A percentile compares a stretch with the other conserved stretches of the same genome.
Evolutionary conservation across 23 tunicate genomes (phyloP).

Genomic region (Ascidia mentula): DNA sequence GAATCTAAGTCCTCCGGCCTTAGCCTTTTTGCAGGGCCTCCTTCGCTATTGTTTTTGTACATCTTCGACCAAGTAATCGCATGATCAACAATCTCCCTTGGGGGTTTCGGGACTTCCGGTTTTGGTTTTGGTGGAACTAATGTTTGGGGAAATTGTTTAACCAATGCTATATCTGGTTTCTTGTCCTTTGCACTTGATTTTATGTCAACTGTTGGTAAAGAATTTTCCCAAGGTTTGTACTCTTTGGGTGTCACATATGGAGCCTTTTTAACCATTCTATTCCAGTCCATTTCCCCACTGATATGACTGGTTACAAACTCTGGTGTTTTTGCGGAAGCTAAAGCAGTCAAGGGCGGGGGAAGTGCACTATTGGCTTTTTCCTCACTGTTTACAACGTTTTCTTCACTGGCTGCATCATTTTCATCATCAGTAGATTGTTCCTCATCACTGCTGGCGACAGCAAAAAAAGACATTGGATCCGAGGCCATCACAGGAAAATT

Average conservation of each 20-base stretch:
- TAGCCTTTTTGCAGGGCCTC: constrained; percentile 35
- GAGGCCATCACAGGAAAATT: not conserved
- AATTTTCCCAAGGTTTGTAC: constrained; percentile 79
- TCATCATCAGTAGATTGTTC: not conserved
- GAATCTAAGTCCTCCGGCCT: constrained; percentile 68
- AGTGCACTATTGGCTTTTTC: not conserved
- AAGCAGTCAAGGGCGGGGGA: constrained; percentile 69
- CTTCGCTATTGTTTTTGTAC: constrained; percentile 57
- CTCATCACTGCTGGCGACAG: not conserved
- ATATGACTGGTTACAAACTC: constrained; percentile 78
- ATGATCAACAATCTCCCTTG: constrained; percentile 33
- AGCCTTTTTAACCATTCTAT: constrained; percentile 68
- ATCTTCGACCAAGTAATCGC: constrained; percentile 92
- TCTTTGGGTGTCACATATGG: constrained; percentile 85
- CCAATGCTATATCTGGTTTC: constrained; percentile 58
- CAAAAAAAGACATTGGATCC: not conserved
- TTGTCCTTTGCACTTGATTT: constrained; percentile 39
- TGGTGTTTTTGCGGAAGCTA: constrained; percentile 63
- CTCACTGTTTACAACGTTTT: not conserved
- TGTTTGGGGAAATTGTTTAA: constrained; percentile 73
- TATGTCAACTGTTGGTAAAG: constrained; percentile 64
- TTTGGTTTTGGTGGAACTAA: constrained; percentile 28
- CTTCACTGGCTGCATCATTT: not conserved
- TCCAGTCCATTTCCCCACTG: constrained; percentile 64
- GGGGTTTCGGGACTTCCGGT: constrained; percentile 13